Evolutionary conservation across 2,113 vertebrate genomes (phyloP).

Genomic region (Corydoras maculifer): DNA sequence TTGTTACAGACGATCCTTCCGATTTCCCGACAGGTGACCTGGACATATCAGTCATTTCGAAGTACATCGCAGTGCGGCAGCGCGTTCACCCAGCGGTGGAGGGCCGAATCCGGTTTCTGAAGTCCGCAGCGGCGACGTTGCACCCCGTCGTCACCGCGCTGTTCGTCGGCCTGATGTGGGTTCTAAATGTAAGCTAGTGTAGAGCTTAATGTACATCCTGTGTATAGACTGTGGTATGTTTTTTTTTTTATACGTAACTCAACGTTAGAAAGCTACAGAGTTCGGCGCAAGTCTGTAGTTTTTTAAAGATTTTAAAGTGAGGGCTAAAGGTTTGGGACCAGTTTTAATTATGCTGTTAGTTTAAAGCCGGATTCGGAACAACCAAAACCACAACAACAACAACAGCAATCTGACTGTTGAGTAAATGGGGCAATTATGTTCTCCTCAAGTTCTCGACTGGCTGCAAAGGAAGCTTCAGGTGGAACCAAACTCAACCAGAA

Average conservation of each 20-base stretch:
- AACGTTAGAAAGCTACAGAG: no score
- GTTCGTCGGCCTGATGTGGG: constrained; percentile 41
- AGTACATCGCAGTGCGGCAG: constrained; percentile 71
- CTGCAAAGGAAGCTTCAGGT: no score
- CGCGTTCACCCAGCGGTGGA: constrained; percentile 77
- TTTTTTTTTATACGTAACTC: constrained; percentile 31
- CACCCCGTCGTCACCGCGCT: constrained; percentile 40
- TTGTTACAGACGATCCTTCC: background rate
- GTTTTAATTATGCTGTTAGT: no score
- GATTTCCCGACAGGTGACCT: constrained; percentile 67
- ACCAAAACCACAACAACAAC: no score
- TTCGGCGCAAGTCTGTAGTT: no score
- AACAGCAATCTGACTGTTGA: no score
- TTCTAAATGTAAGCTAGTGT: constrained; percentile 7
- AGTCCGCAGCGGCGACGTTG: constrained; percentile 21
- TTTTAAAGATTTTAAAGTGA: no score
- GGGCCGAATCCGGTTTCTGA: constrained; percentile 74
- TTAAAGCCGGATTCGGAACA: no score
- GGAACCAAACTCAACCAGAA: no score
- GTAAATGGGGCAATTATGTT: no score
- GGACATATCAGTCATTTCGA: constrained; percentile 71
- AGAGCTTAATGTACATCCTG: background rate
- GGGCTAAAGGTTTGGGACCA: no score
- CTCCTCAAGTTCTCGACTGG: no score
- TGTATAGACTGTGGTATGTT: constrained; percentile 42